Percentiles rank a stretch among this genome's conserved stretches.
Evolutionary conservation across 2,888 invertebrate species (phyloP).

Genomic region (Rhagophthalmus giganteus): DNA sequence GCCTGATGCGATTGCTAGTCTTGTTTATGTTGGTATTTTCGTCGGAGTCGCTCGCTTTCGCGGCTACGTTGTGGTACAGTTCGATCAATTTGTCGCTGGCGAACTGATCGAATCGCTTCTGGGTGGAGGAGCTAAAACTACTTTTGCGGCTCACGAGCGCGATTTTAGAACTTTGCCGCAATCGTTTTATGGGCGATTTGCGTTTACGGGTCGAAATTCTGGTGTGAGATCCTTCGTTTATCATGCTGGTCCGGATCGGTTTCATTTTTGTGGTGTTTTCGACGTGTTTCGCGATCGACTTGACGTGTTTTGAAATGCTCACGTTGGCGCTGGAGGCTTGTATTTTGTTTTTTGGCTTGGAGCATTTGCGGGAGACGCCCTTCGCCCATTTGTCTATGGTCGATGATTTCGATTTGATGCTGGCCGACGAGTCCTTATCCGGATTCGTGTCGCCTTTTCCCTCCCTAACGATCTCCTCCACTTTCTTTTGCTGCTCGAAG

Average conservation of each 20-base stretch:
- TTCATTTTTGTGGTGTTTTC: constrained; percentile 31
- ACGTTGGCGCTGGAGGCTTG: constrained; percentile 29
- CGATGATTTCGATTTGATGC: constrained; percentile 23
- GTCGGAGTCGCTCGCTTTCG: constrained; percentile 49
- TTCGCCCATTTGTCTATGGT: constrained; percentile 4
- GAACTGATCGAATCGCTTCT: background rate
- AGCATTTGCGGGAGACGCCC: background rate
- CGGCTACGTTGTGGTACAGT: constrained; percentile 52
- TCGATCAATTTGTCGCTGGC: constrained; percentile 47
- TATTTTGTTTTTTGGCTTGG: constrained; percentile 8
- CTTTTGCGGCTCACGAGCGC: constrained; percentile 8
- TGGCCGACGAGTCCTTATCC: background rate
- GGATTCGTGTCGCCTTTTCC: background rate
- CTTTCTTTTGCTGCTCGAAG: constrained; percentile 5
- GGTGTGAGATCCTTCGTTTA: constrained; percentile 25
- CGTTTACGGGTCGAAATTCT: constrained; percentile 18
- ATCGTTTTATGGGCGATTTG: constrained; percentile 17
- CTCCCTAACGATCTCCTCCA: background rate
- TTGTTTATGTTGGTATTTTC: constrained; percentile 36
- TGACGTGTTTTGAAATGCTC: constrained; percentile 26
- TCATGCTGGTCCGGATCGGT: constrained; percentile 11
- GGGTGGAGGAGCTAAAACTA: background rate
- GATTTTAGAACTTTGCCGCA: constrained; percentile 9
- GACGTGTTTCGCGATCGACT: constrained; percentile 31
- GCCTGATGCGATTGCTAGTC: background rate